Conservation (phyloP, 64 coral and sea anemone genomes). For the Stichodactyla helianthus region DNA sequence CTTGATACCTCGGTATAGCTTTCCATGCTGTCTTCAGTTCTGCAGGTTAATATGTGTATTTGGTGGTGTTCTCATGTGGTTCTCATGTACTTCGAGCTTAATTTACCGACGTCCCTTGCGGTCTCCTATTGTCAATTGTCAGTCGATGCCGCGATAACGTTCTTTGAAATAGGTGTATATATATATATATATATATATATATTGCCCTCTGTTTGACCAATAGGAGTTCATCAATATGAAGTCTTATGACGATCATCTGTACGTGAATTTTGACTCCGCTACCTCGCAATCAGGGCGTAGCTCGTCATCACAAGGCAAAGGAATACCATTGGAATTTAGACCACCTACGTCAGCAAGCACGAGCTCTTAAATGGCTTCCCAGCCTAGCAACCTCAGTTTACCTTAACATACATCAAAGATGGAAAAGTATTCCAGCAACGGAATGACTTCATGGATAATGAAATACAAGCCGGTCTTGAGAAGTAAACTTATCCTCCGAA, state of each 20-base stretch:
- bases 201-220: constrained; percentile 15
- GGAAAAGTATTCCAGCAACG: neutral
- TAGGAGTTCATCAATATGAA: constrained; percentile 89
- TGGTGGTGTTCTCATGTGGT: no score
- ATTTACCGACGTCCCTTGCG: no score
- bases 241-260: constrained; percentile 85
- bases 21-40: no score
- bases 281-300: neutral
- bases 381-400: neutral
- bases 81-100: no score
- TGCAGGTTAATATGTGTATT: no score
- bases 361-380: constrained; percentile 2
- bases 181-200: neutral
- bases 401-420: neutral
- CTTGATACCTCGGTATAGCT: no score
- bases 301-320: neutral
- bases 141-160: no score
- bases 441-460: neutral
- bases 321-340: neutral
- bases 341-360: neutral
- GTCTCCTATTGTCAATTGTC: no score
- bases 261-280: constrained; percentile 83
- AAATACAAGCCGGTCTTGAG: neutral
- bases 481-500: neutral
- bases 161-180: no score